Evolutionary conservation across 2,113 vertebrate species (phyloP).

Genomic region (Mixornis gularis): DNA sequence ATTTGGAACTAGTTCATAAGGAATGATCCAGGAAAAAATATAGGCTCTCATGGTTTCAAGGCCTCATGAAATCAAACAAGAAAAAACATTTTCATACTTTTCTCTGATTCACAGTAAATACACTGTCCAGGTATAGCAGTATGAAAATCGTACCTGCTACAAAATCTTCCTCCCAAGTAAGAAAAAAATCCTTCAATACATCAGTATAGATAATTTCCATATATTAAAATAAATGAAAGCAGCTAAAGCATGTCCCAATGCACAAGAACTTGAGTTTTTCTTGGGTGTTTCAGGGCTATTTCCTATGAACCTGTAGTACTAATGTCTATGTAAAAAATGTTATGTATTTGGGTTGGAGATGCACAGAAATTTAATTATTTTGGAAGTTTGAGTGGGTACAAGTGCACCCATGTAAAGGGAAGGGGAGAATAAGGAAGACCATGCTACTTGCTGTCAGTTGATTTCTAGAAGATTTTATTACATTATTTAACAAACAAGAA

Average conservation of each 20-base stretch:
- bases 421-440: background rate
- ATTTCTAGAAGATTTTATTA: background rate
- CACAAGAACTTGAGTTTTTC: background rate
- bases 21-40: background rate
- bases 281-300: rapidly evolving
- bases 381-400: background rate
- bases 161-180: background rate
- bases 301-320: background rate
- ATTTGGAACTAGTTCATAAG: background rate
- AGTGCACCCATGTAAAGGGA: rapidly evolving
- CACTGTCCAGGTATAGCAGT: rapidly evolving
- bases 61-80: background rate
- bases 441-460: background rate
- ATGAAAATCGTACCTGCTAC: background rate
- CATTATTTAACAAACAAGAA: background rate
- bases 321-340: background rate
- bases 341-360: background rate
- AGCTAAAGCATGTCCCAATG: background rate
- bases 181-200: background rate
- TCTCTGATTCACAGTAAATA: background rate
- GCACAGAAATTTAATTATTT: background rate
- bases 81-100: background rate
- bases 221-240: background rate
- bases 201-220: background rate
- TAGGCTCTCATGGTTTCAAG: background rate